Percentiles rank a stretch among this genome's conserved stretches.
These are phyloP conservation scores for Porites lobata DNA, from an alignment of 92 coral and sea anemone genomes.

Conservation along the genomic window DNA sequence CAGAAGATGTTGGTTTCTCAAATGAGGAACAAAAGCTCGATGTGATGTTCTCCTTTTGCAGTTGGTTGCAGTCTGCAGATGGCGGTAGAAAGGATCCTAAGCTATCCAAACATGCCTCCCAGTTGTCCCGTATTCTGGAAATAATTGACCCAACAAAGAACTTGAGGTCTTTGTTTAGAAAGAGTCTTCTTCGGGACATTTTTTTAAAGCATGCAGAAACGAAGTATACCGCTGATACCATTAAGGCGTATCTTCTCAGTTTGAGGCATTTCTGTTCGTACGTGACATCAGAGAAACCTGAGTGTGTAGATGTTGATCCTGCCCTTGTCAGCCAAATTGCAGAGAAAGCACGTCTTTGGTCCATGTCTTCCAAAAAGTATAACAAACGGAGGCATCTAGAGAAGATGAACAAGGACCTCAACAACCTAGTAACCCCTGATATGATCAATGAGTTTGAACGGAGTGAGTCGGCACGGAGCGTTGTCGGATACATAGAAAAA, in stretches of 20 bases:
- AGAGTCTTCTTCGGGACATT: slow-evolving; percentile 11
- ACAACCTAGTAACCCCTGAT: slow-evolving; percentile 41
- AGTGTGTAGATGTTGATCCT: slow-evolving; percentile 40
- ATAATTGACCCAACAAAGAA: slow-evolving; percentile 27
- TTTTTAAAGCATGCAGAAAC: slow-evolving; percentile 20
- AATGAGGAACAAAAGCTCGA: neutral
- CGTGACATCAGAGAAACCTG: slow-evolving; percentile 63
- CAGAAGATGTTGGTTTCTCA: slow-evolving; percentile 17
- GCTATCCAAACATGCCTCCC: slow-evolving; percentile 52
- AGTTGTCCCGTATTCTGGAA: slow-evolving; percentile 10
- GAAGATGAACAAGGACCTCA: slow-evolving; percentile 58
- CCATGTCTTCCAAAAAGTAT: slow-evolving; percentile 55
- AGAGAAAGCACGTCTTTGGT: slow-evolving; percentile 60
- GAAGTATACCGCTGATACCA: slow-evolving; percentile 58
- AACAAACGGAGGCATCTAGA: slow-evolving; percentile 53
- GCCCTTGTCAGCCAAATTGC: slow-evolving; percentile 16
- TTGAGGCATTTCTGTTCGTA: slow-evolving; percentile 62
- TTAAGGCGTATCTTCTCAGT: slow-evolving; percentile 69
- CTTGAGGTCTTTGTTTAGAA: slow-evolving; percentile 7
- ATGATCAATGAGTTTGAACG: slow-evolving; percentile 45
- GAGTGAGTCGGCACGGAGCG: slow-evolving; percentile 60
- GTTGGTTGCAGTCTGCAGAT: slow-evolving; percentile 60
- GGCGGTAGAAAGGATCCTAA: slow-evolving; percentile 50
- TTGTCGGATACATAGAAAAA: slow-evolving; percentile 46
- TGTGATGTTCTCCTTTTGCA: slow-evolving; percentile 25